Base-by-base conservation (phyloP, 2,113 vertebrate genomes). In the Ictidomys tridecemlineatus region DNA sequence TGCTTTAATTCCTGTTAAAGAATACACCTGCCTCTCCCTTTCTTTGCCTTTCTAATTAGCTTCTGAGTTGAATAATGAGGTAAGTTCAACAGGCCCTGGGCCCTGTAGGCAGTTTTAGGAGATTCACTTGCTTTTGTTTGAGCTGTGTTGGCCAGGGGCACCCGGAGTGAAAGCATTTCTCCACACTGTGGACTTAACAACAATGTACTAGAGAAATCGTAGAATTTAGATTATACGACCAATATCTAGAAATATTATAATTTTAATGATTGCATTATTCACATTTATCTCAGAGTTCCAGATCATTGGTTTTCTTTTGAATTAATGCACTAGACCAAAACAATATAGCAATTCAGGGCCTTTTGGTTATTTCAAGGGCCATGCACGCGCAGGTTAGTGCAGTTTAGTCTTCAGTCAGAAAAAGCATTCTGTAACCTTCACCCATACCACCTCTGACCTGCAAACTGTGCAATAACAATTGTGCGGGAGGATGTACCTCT, bases 21-120 rank as follows among this genome's bases (percentile, higher is more conserved):
- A 45, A 67, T 2, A 20, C 48, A 39, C 45, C 70, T 12, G 10
- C 2, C 8, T 7, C 32, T 2, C 48, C 39, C 6, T n/a, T 69
- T 28, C 72, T 74, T 76, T 48, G 82, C 10, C 56, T 70, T 90
- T 89, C 86, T 92, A 91, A 95, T 95, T 96, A 96, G 63, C 37
- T 48, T 93, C 83, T 34, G 13, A 63, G 20, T 89, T 94, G 85
- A 82, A 95, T 77, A 85, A 86, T 94, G 88, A 92, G 92, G 72
- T 80, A 34, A 65, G 24, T 72, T 95, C 88, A 34, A 58, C 76
- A 92, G 88, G 51, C 58, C 51, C 83, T 30, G 37, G 45, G 45
- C 28, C 58, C 77, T 70, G 22, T 37, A 80, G 53, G 72, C 42
- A 65, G 85, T 28, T 28, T 89, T 26, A n/a, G 34, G 22, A 90